These are phyloP conservation scores for Teleiodes luculella DNA, from an alignment of 2,888 invertebrate genomes.

Conservation along the genomic window DNA sequence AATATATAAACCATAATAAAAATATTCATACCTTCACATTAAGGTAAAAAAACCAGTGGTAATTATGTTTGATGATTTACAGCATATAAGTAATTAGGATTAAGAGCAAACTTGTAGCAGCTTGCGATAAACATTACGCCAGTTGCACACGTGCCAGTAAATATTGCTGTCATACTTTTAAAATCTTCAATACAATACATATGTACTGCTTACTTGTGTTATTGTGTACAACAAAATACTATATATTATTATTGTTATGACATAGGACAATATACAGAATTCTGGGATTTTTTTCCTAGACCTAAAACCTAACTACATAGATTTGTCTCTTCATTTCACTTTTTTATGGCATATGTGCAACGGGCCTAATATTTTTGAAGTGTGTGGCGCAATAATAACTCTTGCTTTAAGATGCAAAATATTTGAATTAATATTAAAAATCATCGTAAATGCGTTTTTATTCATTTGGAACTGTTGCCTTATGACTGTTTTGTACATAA, in stretches of 20 bases:
- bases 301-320: too few species aligned
- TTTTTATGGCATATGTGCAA: slow-evolving; percentile 22
- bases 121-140: slow-evolving; percentile 25
- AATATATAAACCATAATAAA: too few species aligned
- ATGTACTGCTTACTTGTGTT: too few species aligned
- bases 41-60: too few species aligned
- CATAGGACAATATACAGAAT: too few species aligned
- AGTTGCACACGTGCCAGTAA: slow-evolving; percentile 30
- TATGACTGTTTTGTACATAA: slow-evolving; percentile 77
- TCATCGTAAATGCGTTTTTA: slow-evolving; percentile 54
- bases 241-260: too few species aligned
- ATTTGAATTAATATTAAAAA: slow-evolving; percentile 39
- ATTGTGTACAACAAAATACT: too few species aligned
- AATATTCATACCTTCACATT: too few species aligned
- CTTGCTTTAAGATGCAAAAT: slow-evolving; percentile 44
- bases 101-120: slow-evolving; percentile 41
- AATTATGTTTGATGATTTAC: slow-evolving; percentile 24
- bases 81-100: slow-evolving; percentile 37
- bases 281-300: not conserved
- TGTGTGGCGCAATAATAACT: slow-evolving; percentile 47
- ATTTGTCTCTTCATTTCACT: too few species aligned
- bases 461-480: slow-evolving; percentile 75
- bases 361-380: slow-evolving; percentile 24
- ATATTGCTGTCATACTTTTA: not conserved
- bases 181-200: not conserved